Base-by-base conservation (phyloP, 1,140 invertebrate genomes). In the Orius insidiosus region DNA sequence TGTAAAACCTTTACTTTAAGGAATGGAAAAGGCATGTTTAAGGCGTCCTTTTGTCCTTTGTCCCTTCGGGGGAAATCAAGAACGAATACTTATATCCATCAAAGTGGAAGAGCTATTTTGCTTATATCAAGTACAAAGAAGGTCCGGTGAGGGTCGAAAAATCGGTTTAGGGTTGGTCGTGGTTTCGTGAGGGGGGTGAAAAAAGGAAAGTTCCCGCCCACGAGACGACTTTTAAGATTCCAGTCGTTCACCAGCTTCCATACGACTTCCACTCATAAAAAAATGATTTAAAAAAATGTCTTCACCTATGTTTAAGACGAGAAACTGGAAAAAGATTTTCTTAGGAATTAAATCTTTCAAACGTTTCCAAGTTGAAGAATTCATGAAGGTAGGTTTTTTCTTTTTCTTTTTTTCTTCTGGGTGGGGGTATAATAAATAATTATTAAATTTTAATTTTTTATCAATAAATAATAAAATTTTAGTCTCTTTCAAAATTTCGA, bases 311-410 rank as follows among this genome's bases (percentile, higher is more conserved):
- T 19, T 46, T 11, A 34, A 54, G 2, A 40, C 49, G 9, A 34
- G 52, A 5, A 54, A 52, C 35, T 59, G 57, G 56, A 53, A 48
- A 24, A 56, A 55, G 33, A 51, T 56, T 10, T 54, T 58, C 39
- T 37, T 52, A n/a, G 54, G 56, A 35, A 39, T 58, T 10, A 48
- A 58, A 32, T 51, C 52, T 9, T 41, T 56, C n/a, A 49, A 42
- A 14, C 56, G 48, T 43, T 48, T 59, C 15, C 54, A 60, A 32
- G 52, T 59, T n/a, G 66, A 68, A 49, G 68, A 70, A 49, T 55
- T 69, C 31, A 55, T 65, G 10, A 60, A 69, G 63, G 64, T 69
- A 58, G 42, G 45, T 24, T 36, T 16, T 18, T 19, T 16, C 5
- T 34, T 46, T 14, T 18, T 14, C 37, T 37, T 10, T 15, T 18